A percentile compares a stretch with the other conserved stretches of the same genome.
phyloP scores from a whole-genome alignment of 2,888 invertebrate genomes.

The Drosophila hawaiiensis region DNA sequence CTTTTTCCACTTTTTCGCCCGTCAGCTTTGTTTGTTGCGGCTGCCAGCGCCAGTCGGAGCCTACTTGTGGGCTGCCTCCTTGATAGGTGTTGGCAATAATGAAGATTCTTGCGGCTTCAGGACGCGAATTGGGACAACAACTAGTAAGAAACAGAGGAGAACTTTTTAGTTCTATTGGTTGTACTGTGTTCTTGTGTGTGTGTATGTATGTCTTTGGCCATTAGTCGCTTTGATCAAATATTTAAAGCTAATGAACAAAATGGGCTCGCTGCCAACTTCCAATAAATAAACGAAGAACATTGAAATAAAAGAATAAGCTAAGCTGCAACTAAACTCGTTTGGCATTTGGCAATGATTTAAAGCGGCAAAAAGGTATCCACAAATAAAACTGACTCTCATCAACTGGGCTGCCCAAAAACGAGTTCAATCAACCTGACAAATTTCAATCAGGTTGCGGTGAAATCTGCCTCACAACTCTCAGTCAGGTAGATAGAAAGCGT shows the following conservation, averaged over 20 bases:
- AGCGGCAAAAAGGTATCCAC: slow-evolving; percentile 23
- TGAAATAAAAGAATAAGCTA: slow-evolving; percentile 21
- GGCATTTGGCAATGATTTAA: slow-evolving; percentile 61
- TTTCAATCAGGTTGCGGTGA: slow-evolving; percentile 75
- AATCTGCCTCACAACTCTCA: slow-evolving; percentile 34
- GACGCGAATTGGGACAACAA: slow-evolving; percentile 46
- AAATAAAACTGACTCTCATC: slow-evolving; percentile 33
- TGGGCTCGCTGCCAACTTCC: slow-evolving; percentile 50
- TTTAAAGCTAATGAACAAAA: slow-evolving; percentile 75
- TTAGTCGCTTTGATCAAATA: slow-evolving; percentile 78
- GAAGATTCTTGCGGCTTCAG: slow-evolving; percentile 56
- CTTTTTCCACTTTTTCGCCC: slow-evolving; percentile 42
- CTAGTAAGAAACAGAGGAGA: slow-evolving; percentile 14
- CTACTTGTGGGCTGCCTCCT: slow-evolving; percentile 47
- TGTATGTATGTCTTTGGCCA: slow-evolving; percentile 44
- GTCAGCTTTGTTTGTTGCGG: slow-evolving; percentile 3
- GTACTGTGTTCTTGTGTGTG: slow-evolving; percentile 3
- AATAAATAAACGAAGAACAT: slow-evolving; percentile 41
- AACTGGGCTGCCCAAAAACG: slow-evolving; percentile 44
- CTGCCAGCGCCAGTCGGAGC: slow-evolving; percentile 20
- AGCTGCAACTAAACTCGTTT: slow-evolving; percentile 50
- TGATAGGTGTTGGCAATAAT: slow-evolving; percentile 76
- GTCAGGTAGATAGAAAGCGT: slow-evolving; percentile 7
- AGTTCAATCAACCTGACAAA: slow-evolving; percentile 79
- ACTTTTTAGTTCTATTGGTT: slow-evolving; percentile 24